Percentiles rank a stretch among this genome's conserved stretches.
Evolutionary conservation across 2,113 vertebrate genomes (phyloP).

Genomic region (Xiphorhynchus elegans): DNA sequence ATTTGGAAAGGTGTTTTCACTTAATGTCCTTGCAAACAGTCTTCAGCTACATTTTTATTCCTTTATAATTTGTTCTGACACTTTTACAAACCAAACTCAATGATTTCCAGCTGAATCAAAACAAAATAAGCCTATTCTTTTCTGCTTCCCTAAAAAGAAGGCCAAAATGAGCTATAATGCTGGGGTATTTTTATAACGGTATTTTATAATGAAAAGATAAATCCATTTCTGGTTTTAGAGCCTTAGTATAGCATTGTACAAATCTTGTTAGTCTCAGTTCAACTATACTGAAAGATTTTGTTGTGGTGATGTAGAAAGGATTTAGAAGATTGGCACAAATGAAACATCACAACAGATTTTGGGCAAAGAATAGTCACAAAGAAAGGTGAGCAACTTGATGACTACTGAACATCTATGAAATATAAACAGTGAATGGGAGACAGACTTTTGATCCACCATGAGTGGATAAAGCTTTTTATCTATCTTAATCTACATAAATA

Average conservation of each 20-base stretch:
- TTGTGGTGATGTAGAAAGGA: background rate
- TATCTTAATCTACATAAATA: background rate
- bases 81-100: background rate
- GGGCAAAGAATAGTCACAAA: background rate
- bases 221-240: background rate
- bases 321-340: background rate
- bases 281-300: background rate
- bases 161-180: background rate
- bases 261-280: background rate
- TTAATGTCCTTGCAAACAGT: background rate
- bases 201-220: background rate
- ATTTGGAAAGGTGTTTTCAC: background rate
- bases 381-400: background rate
- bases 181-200: background rate
- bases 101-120: background rate
- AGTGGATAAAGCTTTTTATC: background rate
- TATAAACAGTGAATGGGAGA: background rate
- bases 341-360: background rate
- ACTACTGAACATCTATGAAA: background rate
- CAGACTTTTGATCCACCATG: background rate
- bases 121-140: background rate
- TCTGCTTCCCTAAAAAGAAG: background rate
- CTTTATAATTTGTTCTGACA: background rate
- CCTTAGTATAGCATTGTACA: background rate
- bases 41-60: background rate